Percentiles rank a stretch among this genome's conserved stretches.
phyloP scores from a whole-genome alignment of 2,113 vertebrate species.

The Loxodonta africana region DNA sequence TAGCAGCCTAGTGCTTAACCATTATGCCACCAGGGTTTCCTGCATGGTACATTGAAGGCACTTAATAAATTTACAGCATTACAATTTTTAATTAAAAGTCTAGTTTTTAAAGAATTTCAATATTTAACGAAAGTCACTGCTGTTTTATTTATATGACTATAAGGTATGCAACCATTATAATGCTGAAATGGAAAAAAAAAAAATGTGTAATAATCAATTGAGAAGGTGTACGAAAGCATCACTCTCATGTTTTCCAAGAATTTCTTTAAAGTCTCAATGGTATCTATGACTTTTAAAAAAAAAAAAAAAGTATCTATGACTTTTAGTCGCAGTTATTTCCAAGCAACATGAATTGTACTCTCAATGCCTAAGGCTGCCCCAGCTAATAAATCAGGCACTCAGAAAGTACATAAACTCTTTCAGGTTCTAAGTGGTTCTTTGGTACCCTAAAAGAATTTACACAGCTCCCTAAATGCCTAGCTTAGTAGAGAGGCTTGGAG shows the following conservation, averaged over 20 bases:
- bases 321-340: constrained; percentile 29
- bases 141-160: background rate
- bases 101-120: constrained; percentile 12
- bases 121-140: background rate
- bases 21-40: too few relatives aligned
- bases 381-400: background rate
- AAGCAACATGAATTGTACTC: constrained; percentile 13
- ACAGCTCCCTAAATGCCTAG: constrained; percentile 1
- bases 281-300: background rate
- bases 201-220: constrained; percentile 1
- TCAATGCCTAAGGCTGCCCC: background rate
- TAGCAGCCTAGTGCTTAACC: background rate
- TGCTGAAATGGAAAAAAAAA: constrained; percentile 34
- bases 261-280: background rate
- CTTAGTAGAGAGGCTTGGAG: background rate
- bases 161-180: background rate
- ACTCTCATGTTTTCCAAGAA: background rate
- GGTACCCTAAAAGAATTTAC: constrained; percentile 24
- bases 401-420: constrained; percentile 45
- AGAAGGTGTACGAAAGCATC: background rate
- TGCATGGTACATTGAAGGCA: background rate
- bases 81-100: constrained; percentile 38
- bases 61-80: background rate
- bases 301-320: too few relatives aligned
- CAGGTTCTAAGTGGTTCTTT: constrained; percentile 4